Evolutionary conservation across 2,113 vertebrate species (phyloP).

Genomic region (Chinchilla lanigera): DNA sequence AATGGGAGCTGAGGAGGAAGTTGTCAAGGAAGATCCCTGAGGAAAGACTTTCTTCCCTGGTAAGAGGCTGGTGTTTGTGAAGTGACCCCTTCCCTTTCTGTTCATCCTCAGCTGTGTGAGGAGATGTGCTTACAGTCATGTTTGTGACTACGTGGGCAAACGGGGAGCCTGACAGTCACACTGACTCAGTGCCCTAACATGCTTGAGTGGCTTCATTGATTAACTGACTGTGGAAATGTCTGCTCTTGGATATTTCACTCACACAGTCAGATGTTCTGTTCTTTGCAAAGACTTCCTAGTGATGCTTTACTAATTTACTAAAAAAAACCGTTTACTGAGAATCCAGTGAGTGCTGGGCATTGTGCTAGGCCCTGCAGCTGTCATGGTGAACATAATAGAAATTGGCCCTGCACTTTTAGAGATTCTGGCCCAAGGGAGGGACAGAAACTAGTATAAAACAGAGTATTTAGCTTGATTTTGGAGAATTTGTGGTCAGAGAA

Average conservation of each 20-base stretch:
- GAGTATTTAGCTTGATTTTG: slow-evolving; percentile 19
- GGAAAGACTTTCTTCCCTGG: background rate
- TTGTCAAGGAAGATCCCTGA: background rate
- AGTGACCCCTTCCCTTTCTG: background rate
- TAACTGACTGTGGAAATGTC: background rate
- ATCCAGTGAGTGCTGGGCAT: background rate
- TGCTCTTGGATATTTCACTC: background rate
- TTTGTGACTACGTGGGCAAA: background rate
- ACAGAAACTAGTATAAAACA: background rate
- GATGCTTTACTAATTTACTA: background rate
- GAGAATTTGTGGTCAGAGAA: background rate
- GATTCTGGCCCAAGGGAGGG: background rate
- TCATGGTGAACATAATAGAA: background rate
- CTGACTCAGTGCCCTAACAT: background rate
- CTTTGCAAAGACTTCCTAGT: background rate
- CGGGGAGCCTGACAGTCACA: background rate
- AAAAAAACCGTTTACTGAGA: background rate
- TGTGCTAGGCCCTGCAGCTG: rapidly evolving
- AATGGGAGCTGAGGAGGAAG: background rate
- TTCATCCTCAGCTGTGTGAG: background rate
- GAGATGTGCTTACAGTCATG: background rate
- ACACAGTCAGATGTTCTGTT: background rate
- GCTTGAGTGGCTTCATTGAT: background rate
- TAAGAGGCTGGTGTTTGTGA: background rate
- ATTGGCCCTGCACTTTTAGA: background rate